Evolutionary conservation across 2,888 invertebrate species (phyloP), one percentile per base, ranked within the genome.

Genomic region (Leucozona laternaria): DNA sequence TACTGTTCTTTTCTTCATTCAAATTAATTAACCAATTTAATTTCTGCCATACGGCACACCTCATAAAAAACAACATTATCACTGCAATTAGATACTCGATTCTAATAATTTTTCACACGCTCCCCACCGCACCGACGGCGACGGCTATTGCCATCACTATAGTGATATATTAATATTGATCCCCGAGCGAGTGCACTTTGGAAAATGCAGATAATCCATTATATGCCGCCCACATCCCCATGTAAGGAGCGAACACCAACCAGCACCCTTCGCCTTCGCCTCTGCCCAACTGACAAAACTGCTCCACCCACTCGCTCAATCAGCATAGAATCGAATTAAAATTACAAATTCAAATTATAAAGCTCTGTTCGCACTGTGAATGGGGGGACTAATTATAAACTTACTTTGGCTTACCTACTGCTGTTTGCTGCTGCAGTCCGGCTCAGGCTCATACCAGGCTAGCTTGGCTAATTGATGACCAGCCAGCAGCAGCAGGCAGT

Each of bases 11-110:
- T 62, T 58, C 57, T 58, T 34, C 43, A 75, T 64, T 79, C 78
- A 86, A 86, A 86, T 86, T 82, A 86, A 86, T 82, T 86, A 82
- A 82, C 82, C 78, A 81, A 86, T 79, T 82, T 82, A 82, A 78
- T 82, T 71, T 78, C 82, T 79, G 79, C 64, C 82, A 86, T 81
- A 86, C 86, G 75, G 75, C 86, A 79, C 86, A 86, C 86, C 86
- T 82, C 82, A 82, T 86, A 86, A 86, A 75, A 86, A 86, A 86
- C 75, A 82, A 75, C 78, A 82, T 86, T 86, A 82, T 86, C 78
- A 43, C 50, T 57, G 81, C 85, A 86, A 81, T 81, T 73, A 86
- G 81, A 77, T 81, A 81, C 77, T 53, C 71, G 70, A 86, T 75
- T 79, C 78, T 86, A 48, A 75, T 86, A 79, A 86, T 86, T 82